Percentiles rank a stretch among this genome's conserved stretches.
Evolutionary conservation across 2,888 invertebrate species (phyloP).

Genomic region (Elegia similella): DNA sequence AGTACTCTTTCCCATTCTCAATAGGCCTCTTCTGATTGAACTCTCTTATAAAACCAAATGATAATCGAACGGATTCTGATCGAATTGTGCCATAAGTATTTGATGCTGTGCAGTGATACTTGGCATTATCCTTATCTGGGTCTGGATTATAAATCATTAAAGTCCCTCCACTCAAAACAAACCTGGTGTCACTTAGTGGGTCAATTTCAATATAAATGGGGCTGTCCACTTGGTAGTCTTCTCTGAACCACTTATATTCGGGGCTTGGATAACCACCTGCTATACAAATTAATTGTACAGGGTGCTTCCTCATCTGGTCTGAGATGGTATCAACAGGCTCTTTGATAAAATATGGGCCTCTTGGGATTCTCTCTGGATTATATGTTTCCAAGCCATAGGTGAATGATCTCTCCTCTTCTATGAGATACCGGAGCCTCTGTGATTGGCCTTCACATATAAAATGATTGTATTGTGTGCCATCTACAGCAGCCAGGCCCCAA

Average conservation of each 20-base stretch:
- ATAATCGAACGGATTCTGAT: constrained; percentile 92
- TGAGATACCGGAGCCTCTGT: constrained; percentile 85
- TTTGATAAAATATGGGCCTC: constrained; percentile 93
- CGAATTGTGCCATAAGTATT: constrained; percentile 94
- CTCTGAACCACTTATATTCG: constrained; percentile 93
- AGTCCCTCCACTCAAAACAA: constrained; percentile 94
- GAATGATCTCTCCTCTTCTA: constrained; percentile 89
- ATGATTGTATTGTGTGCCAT: constrained; percentile 87
- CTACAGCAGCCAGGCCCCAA: constrained; percentile 92
- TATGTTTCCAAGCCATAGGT: constrained; percentile 92
- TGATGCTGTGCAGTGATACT: constrained; percentile 95
- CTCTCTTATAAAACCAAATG: constrained; percentile 94
- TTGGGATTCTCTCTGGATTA: constrained; percentile 90
- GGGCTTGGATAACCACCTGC: constrained; percentile 95
- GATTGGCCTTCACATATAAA: constrained; percentile 95
- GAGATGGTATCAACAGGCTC: constrained; percentile 92
- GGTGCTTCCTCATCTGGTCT: constrained; percentile 89
- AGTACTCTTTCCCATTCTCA: constrained; percentile 93
- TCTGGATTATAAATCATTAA: constrained; percentile 93
- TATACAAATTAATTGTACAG: constrained; percentile 89
- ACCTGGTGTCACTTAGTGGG: constrained; percentile 87
- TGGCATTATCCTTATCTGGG: constrained; percentile 90
- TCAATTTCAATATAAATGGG: constrained; percentile 88
- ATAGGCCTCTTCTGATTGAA: constrained; percentile 93
- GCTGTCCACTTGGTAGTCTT: constrained; percentile 91